Evolutionary conservation across 2,888 invertebrate genomes (phyloP).

Genomic region (Tridacna crocea): DNA sequence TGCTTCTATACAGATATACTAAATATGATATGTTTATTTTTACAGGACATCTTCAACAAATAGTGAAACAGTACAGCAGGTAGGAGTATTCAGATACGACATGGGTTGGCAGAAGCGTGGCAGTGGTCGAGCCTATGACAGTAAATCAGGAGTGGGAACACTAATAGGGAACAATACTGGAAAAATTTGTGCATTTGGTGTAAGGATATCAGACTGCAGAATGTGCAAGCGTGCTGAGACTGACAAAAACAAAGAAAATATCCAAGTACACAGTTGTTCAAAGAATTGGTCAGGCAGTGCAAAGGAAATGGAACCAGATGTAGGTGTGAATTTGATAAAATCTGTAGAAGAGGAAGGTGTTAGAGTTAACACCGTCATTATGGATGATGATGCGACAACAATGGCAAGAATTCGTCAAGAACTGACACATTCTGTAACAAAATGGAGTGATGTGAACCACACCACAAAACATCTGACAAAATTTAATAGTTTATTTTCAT

Average conservation of each 20-base stretch:
- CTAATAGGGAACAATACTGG: conserved; percentile 43
- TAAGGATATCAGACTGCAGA: conserved; percentile 34
- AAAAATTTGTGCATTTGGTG: conserved; percentile 44
- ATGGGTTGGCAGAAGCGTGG: conserved; percentile 55
- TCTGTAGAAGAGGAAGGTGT: conserved; percentile 42
- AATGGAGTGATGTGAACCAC: conserved; percentile 55
- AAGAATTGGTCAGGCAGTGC: conserved; percentile 45
- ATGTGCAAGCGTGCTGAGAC: conserved; percentile 21
- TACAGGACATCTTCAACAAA: too few relatives aligned
- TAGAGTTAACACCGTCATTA: conserved; percentile 39
- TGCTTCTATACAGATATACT: too few relatives aligned
- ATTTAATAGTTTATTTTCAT: conserved; percentile 41
- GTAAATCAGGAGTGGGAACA: conserved; percentile 48
- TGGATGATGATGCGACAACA: conserved; percentile 58
- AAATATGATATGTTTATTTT: too few relatives aligned
- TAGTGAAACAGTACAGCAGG: background rate
- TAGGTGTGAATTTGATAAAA: conserved; percentile 37
- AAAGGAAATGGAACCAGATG: conserved; percentile 57
- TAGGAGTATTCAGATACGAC: conserved; percentile 41
- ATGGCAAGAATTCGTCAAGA: conserved; percentile 38
- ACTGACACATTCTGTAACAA: conserved; percentile 30
- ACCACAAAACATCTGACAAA: conserved; percentile 47
- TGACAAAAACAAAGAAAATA: conserved; percentile 16
- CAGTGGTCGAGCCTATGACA: conserved; percentile 40
- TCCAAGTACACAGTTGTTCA: conserved; percentile 30